Evolutionary conservation across 2,113 vertebrate species (phyloP), one percentile per base, ranked within the genome.

Genomic region (Balaeniceps rex): DNA sequence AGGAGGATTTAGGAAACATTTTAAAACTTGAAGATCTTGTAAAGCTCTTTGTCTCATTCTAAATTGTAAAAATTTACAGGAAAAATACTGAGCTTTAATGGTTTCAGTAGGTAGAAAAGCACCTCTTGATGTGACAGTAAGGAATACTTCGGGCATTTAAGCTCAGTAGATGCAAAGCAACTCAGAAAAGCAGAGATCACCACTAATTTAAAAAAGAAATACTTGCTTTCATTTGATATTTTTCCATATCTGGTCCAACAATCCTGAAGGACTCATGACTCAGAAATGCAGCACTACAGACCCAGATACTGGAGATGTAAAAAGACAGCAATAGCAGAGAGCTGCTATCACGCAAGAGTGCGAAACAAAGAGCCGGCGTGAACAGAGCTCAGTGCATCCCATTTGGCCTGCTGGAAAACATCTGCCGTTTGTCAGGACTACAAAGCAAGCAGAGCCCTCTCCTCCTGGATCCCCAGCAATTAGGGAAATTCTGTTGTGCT

Each of bases 341-440:
- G 78, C 84, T 70, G 71, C 74, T 76, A 66, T 93, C 89, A 80
- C 5, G 1, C 44, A 11, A 26, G 34, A 54, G 81, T 34, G 65
- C 2, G 51, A 91, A 94, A 93, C 94, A 88, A 92, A 97, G 91
- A 85, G 61, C 64, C 7, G 0, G 71, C 17, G 3, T 8, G 25
- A 55, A 12, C 64, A 83, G 88, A 84, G 84, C 84, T 71, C 36
- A 19, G 54, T 2, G 8, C 79, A 85, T 90, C 87, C 87, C 96
- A 34, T 95, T 94, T 94, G 96, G 96, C 74, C 87, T 95, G 69
- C 91, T 95, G 95, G 77, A 89, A 87, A 95, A 94, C 96, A 96
- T 95, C 95, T 97, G 96, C 91, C 38, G 0, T 55, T 76, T 92
- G 95, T 94, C 95, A 95, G 82, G 70, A 77, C 95, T 91, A 80